Evolutionary conservation across 2,113 vertebrate species (phyloP).

Genomic region (Bagarius yarrelli): DNA sequence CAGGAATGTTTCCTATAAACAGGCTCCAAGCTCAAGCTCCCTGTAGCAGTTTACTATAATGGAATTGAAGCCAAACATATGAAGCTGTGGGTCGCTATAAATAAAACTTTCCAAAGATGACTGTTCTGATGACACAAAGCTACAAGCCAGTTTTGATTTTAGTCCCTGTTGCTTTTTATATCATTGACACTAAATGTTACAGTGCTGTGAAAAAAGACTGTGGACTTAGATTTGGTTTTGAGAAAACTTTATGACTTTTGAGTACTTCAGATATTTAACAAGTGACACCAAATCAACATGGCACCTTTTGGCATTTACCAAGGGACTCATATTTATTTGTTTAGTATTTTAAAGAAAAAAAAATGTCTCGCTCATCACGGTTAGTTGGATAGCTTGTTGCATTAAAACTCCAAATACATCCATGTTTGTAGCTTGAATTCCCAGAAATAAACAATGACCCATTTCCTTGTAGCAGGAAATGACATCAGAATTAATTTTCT

Average conservation of each 20-base stretch:
- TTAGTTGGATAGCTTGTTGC: neutral
- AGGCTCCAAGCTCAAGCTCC: constrained; percentile 37
- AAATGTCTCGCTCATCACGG: neutral
- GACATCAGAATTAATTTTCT: constrained; percentile 16
- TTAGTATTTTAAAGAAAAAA: neutral
- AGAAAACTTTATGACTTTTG: neutral
- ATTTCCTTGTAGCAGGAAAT: constrained; percentile 21
- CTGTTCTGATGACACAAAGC: constrained; percentile 8
- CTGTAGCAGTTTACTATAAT: constrained; percentile 1
- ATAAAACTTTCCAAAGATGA: constrained; percentile 12
- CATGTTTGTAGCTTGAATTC: neutral
- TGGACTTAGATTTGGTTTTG: neutral
- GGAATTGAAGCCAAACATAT: constrained; percentile 3
- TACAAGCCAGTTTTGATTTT: neutral
- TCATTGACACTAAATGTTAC: neutral
- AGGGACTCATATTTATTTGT: neutral
- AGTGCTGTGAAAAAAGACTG: neutral
- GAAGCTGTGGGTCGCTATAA: constrained; percentile 19
- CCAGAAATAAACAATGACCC: neutral
- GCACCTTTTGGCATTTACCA: neutral
- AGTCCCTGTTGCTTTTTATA: neutral
- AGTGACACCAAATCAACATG: neutral
- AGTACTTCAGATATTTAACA: neutral
- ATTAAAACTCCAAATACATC: neutral
- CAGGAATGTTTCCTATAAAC: constrained; percentile 54